Evolutionary conservation across 2,797 vertebrate species (phyloP).

Genomic region (Ficedula albicollis): DNA sequence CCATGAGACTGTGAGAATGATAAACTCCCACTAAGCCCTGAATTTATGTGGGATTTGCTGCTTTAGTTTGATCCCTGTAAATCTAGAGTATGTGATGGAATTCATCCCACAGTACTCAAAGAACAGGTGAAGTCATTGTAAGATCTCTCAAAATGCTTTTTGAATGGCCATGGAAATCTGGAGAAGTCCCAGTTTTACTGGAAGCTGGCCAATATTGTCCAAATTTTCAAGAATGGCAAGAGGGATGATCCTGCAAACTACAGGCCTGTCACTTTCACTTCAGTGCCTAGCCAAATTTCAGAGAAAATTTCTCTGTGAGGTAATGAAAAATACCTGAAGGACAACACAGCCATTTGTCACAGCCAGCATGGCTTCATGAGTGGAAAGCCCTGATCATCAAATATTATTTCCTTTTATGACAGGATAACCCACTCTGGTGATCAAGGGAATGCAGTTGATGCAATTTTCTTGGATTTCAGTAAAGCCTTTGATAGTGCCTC

Average conservation of each 20-base stretch:
- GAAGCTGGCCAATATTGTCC: background rate
- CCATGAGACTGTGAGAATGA: background rate
- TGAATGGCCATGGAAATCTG: background rate
- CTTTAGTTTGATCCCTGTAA: background rate
- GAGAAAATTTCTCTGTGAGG: background rate
- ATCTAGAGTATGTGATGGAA: accelerated
- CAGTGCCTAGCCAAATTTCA: background rate
- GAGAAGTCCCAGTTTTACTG: background rate
- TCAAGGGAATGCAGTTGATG: background rate
- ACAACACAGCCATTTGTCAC: background rate
- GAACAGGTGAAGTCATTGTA: background rate
- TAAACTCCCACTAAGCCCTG: background rate
- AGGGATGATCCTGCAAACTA: background rate
- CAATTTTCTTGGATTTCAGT: background rate
- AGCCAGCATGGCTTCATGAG: background rate
- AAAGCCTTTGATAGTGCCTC: background rate
- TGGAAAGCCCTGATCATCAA: background rate
- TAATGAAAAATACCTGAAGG: background rate
- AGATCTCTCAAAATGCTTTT: background rate
- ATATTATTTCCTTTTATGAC: background rate
- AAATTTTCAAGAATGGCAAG: background rate
- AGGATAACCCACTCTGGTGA: background rate
- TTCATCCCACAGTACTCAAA: background rate
- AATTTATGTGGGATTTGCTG: background rate
- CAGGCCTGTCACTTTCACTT: background rate